Conservation (phyloP, 1,140 invertebrate genomes). For the Hypsibius dujardini region DNA sequence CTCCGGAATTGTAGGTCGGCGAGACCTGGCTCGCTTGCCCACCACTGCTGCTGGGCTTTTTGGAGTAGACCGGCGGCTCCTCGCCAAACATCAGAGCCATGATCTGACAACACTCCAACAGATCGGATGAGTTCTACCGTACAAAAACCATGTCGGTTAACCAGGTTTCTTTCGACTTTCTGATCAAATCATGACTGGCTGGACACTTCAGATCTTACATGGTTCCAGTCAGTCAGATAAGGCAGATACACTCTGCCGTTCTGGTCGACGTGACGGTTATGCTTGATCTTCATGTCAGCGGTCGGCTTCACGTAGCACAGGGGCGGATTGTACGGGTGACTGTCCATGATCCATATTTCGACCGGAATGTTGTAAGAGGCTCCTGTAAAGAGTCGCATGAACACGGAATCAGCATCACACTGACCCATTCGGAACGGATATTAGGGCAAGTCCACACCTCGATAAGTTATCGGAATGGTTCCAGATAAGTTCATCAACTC, state of each 20-base stretch:
- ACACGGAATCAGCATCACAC: no score
- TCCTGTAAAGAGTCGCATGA: conserved; percentile 36
- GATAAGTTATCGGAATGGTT: conserved; percentile 17
- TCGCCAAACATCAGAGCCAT: conserved; percentile 86
- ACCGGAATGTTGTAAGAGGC: conserved; percentile 86
- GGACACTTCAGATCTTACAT: conserved; percentile 40
- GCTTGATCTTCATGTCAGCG: conserved; percentile 79
- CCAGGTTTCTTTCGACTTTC: background rate
- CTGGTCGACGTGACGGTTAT: conserved; percentile 77
- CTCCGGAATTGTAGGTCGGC: background rate
- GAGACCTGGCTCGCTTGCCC: background rate
- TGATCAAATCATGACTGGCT: conserved; percentile 17
- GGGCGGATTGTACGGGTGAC: conserved; percentile 89
- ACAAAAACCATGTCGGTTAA: conserved; percentile 20
- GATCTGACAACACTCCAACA: conserved; percentile 66
- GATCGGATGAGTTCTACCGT: conserved; percentile 54
- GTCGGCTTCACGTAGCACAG: conserved; percentile 94
- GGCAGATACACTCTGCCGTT: conserved; percentile 91
- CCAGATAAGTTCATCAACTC: background rate
- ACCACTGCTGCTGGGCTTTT: conserved; percentile 19
- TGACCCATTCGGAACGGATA: no score
- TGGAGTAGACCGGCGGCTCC: conserved; percentile 69
- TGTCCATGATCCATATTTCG: conserved; percentile 86
- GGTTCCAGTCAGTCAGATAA: conserved; percentile 85
- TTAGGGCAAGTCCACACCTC: background rate